Base-by-base conservation (phyloP, 2,113 vertebrate genomes). In the Apeltes quadracus region DNA sequence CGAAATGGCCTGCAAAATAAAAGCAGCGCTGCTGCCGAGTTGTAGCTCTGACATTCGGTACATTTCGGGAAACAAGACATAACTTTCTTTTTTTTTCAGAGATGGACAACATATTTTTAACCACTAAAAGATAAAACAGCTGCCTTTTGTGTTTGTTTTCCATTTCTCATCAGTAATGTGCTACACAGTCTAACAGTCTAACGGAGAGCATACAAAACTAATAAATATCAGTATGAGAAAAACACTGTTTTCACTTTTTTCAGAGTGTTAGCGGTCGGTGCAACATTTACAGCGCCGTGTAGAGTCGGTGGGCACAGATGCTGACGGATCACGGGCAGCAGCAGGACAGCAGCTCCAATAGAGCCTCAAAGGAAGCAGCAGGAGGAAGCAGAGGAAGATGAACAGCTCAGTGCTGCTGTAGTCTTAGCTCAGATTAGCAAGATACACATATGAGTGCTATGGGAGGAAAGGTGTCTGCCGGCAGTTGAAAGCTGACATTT, bases 271-370 rank as follows among this genome's bases (percentile, higher is more conserved):
- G 25, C 59, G 57, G 68, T 72, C 79, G 36, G 39, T 64, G 48
- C 64, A 23, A 54, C 53, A 62, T 77, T 82, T 38, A 29, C 53
- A 50, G 41, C 13, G 23, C 34, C n/a, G 46, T 0, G 0, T 1
- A 6, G 59, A 72, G 72, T 34, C 34, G 25, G 12, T 57, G 68
- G 71, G 55, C 27, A 59, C 44, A 62, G 36, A 55, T 32, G 23
- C 69, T 69, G 65, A 87, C 53, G 62, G 66, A 72, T 75, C 61
- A 69, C 20, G 15, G 2, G 22, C 5, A 51, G 23, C 1, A 68
- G 56, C 44, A 56, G 48, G 50, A 50, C 72, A 78, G 34, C 27
- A 56, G 23, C 22, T 73, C 74, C 62, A 75, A 38, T 71, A 69
- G 64, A 61, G 59, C 5, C 68, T 55, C 22, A 65, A 71, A 55